A percentile compares a stretch with the other conserved stretches of the same genome.
Conservation (phyloP, 2,888 invertebrate species). For the Apodemia zela region DNA sequence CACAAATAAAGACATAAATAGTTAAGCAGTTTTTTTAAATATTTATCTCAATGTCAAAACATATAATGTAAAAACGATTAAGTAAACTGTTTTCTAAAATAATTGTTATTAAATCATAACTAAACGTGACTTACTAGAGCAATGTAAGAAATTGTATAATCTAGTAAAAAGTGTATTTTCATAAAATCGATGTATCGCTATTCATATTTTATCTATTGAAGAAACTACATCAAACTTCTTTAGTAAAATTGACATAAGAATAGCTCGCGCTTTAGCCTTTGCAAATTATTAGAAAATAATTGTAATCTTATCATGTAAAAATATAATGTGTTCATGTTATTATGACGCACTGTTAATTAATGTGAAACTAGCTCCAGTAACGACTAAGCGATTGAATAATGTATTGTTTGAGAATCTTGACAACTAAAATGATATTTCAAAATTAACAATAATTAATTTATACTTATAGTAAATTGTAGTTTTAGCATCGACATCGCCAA, state of each 20-base stretch:
- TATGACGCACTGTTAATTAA: neutral
- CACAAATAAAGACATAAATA: neutral
- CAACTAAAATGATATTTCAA: neutral
- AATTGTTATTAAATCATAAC: neutral
- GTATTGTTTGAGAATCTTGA: neutral
- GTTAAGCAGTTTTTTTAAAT: neutral
- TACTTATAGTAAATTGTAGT: neutral
- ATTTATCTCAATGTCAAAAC: conserved; percentile 1
- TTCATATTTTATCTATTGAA: neutral
- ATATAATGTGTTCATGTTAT: neutral
- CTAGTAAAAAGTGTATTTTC: conserved; percentile 5
- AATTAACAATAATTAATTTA: conserved; percentile 1
- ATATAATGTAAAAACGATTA: neutral
- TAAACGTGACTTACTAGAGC: conserved; percentile 7
- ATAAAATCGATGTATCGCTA: neutral
- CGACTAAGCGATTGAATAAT: neutral
- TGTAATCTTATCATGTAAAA: neutral
- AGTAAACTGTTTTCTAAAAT: neutral
- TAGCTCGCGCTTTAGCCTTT: conserved; percentile 2
- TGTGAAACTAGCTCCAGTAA: neutral
- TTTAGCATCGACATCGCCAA: neutral
- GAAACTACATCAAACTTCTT: neutral
- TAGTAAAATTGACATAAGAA: neutral
- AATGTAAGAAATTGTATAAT: conserved; percentile 7
- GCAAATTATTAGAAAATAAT: neutral